Conservation (phyloP, 2,113 vertebrate genomes). For the Microtus pennsylvanicus region DNA sequence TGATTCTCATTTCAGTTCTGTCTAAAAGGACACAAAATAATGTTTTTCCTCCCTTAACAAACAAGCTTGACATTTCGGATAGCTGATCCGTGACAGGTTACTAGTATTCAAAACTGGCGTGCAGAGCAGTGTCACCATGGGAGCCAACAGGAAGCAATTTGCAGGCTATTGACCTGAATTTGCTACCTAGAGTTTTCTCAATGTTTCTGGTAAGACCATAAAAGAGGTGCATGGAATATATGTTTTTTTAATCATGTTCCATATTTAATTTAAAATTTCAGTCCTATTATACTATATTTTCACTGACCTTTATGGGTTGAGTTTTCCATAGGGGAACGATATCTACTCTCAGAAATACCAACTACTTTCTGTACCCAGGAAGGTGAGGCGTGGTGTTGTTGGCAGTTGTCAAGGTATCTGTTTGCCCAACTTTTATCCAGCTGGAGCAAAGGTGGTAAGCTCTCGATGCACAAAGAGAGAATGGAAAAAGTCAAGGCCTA, state of each 20-base stretch:
- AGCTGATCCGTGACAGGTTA: conserved; percentile 67
- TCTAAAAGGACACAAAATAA: conserved; percentile 69
- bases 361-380: conserved; percentile 69
- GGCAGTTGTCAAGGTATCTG: conserved; percentile 78
- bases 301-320: not conserved
- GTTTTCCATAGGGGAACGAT: conserved; percentile 50
- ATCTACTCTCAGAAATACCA: conserved; percentile 72
- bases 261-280: not conserved
- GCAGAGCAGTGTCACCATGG: not conserved
- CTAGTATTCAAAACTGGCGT: conserved; percentile 58
- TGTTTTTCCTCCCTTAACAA: conserved; percentile 70
- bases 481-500: conserved; percentile 7
- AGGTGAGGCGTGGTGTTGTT: conserved; percentile 80
- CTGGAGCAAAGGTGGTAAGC: conserved; percentile 79
- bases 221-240: not conserved
- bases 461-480: conserved; percentile 62
- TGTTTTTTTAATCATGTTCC: not conserved
- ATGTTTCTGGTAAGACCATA: not conserved
- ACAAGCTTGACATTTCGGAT: conserved; percentile 69
- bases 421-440: conserved; percentile 79
- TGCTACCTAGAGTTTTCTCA: not conserved
- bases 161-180: not conserved
- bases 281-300: not conserved
- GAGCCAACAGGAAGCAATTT: conserved; percentile 66
- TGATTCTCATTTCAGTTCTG: conserved; percentile 59